phyloP scores from a whole-genome alignment of 2,888 invertebrate genomes.

The Gisinianus flammeolus region DNA sequence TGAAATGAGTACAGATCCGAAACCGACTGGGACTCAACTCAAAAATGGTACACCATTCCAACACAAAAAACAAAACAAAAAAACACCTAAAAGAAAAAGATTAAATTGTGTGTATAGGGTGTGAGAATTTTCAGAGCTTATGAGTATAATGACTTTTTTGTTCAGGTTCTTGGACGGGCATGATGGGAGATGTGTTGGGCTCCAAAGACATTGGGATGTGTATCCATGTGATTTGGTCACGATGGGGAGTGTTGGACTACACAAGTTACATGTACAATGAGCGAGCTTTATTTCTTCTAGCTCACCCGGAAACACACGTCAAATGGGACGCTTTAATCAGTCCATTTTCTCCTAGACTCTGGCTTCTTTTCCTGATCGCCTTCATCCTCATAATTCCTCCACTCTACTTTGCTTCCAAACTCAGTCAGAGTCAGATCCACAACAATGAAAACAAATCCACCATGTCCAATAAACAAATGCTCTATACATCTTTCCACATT shows the following conservation, averaged over 20 bases:
- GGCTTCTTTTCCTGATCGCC: neutral
- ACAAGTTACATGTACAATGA: slow-evolving; percentile 28
- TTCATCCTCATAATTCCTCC: neutral
- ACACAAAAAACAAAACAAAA: neutral
- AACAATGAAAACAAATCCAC: neutral
- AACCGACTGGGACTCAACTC: slow-evolving; percentile 20
- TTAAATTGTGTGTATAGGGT: too few relatives aligned
- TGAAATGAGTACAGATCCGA: slow-evolving; percentile 23
- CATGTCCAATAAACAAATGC: neutral
- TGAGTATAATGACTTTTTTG: neutral
- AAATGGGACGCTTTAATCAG: slow-evolving; percentile 19
- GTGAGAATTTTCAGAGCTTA: too few relatives aligned
- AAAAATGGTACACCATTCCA: slow-evolving; percentile 26
- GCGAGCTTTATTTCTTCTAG: slow-evolving; percentile 25
- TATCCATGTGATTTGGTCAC: slow-evolving; percentile 7
- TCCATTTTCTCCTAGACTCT: slow-evolving; percentile 1
- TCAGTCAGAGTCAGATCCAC: neutral
- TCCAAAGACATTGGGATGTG: slow-evolving; percentile 31
- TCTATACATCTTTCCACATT: neutral
- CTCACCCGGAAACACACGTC: slow-evolving; percentile 16
- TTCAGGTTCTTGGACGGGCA: slow-evolving; percentile 17
- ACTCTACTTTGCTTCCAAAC: neutral
- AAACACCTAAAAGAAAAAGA: too few relatives aligned
- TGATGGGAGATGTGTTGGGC: slow-evolving; percentile 17
- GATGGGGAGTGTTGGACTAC: slow-evolving; percentile 22